A percentile compares a stretch with the other conserved stretches of the same genome.
Evolutionary conservation across 2,797 vertebrate genomes (phyloP).

Genomic region (Xerus rutilus): DNA sequence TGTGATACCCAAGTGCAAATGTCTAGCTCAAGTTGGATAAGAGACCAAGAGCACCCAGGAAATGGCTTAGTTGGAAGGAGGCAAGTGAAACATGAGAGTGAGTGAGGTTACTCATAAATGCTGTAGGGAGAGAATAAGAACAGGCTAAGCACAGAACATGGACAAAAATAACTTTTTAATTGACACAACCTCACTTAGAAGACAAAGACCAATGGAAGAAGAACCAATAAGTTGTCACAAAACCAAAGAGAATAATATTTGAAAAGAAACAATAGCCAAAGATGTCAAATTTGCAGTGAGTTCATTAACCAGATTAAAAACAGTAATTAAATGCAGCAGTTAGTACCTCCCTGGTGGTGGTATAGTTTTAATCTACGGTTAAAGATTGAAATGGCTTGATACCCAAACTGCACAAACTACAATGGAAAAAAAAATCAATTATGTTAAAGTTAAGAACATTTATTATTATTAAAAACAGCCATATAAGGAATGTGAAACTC

Average conservation of each 20-base stretch:
- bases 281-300: background rate
- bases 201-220: background rate
- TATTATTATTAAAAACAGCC: background rate
- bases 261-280: background rate
- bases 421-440: background rate
- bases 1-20: background rate
- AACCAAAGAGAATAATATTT: background rate
- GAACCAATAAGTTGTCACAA: background rate
- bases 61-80: background rate
- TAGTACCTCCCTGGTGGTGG: background rate
- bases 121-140: background rate
- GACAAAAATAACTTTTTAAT: background rate
- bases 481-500: background rate
- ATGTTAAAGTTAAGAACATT: background rate
- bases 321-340: background rate
- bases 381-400: background rate
- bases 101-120: constrained; percentile 3
- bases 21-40: background rate
- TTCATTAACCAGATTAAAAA: background rate
- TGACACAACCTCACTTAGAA: background rate
- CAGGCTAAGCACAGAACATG: background rate
- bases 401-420: background rate
- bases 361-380: background rate
- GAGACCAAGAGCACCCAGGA: background rate
- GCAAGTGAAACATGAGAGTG: background rate